These are phyloP conservation scores for Lacerta viridis DNA, from an alignment of 2,797 vertebrate species.

Conservation along the genomic window DNA sequence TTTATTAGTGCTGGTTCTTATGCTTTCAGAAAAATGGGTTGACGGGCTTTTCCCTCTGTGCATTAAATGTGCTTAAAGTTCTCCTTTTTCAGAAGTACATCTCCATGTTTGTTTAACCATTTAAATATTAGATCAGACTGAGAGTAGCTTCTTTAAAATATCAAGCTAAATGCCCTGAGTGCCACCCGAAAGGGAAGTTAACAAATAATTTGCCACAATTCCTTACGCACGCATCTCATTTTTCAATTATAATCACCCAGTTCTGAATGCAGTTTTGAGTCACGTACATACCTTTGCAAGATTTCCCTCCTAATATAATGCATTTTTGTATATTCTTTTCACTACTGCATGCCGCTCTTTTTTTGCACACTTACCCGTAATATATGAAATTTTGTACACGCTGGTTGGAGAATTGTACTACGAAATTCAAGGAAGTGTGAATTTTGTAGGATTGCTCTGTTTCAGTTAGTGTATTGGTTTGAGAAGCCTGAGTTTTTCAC, in stretches of 20 bases:
- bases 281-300: no score
- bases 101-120: background rate
- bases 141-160: rapidly evolving
- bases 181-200: background rate
- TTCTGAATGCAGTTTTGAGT: background rate
- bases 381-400: no score
- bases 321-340: no score
- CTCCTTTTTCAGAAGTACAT: background rate
- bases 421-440: no score
- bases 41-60: background rate
- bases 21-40: conserved; percentile 16
- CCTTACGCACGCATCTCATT: conserved; percentile 10
- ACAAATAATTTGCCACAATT: background rate
- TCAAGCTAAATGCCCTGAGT: background rate
- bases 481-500: no score
- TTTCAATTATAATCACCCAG: background rate
- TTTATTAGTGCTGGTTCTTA: conserved; percentile 11
- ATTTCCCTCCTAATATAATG: no score
- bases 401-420: no score
- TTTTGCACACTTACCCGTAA: no score
- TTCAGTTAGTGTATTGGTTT: no score
- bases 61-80: background rate
- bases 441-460: no score
- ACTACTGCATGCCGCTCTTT: no score
- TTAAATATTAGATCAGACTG: rapidly evolving